Evolutionary conservation across 2,113 vertebrate species (phyloP), one percentile per base, ranked within the genome.

Genomic region (Scomber colias): DNA sequence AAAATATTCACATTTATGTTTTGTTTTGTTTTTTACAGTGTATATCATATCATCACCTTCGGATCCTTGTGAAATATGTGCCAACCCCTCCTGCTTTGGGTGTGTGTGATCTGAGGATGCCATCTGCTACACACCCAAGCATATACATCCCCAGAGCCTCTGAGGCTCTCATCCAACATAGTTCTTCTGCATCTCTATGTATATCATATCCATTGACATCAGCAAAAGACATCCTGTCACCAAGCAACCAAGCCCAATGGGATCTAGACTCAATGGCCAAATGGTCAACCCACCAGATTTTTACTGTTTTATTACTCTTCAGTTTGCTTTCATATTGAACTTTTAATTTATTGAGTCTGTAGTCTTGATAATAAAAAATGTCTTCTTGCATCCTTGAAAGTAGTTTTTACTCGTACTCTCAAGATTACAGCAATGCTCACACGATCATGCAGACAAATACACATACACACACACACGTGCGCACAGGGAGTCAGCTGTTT

Each of bases 41-140:
- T 16, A 55, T 54, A 90, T 96, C 57, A 87, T 93, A 14, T 54
- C 75, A 0, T 54, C 75, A 0, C 50, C 94, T 7, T 19, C 54
- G 0, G 89, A 90, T 63, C 70, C 69, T 0, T 97, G 96, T 82
- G 96, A 96, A 67, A 94, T 97, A 83, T 97, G 95, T 64, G 94
- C 91, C 70, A 95, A 93, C 14, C 92, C 95, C 0, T 93, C 96
- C 75, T 96, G 96, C 67, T 90, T 68, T 0, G 95, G 96, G 9
- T 96, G 96, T 92, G 77, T 82, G 72, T 15, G 15, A 8, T 27
- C 24, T 92, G 71, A 92, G n/a, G 64, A 56, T 31, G 50, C 83
- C 56, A 31, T 79, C 66, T 76, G 63, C 45, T 53, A 5, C 5
- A 72, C 3, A 17, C 44, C 72, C 55, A 62, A n/a, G n/a, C 63